These are phyloP conservation scores for Colinus virginianus DNA, from an alignment of 2,113 vertebrate species.

Conservation along the genomic window DNA sequence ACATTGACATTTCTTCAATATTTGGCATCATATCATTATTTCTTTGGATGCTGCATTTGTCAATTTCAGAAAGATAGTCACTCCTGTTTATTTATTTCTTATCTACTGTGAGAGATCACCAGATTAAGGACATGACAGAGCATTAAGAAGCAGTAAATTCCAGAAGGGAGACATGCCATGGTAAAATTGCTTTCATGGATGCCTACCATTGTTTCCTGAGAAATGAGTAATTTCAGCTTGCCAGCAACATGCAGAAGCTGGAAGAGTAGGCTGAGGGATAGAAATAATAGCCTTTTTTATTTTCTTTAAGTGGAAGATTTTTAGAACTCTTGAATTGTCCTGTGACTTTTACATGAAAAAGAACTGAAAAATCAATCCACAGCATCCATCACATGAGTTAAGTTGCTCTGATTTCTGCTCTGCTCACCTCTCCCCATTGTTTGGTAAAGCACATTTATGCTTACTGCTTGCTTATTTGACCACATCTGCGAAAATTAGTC, in stretches of 20 bases:
- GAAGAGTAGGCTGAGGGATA: neutral
- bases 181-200: neutral
- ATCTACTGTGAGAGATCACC: neutral
- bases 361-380: neutral
- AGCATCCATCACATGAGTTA: neutral
- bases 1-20: neutral
- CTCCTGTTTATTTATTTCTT: neutral
- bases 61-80: neutral
- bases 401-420: neutral
- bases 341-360: neutral
- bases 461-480: neutral
- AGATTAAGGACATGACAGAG: neutral
- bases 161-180: neutral
- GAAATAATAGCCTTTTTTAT: neutral
- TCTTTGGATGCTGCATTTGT: neutral
- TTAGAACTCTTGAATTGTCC: neutral
- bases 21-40: neutral
- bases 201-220: neutral
- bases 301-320: neutral
- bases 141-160: neutral
- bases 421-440: neutral
- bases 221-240: neutral
- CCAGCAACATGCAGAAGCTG: neutral
- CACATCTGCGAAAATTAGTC: neutral
- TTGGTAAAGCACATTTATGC: neutral